Evolutionary conservation across 2,797 vertebrate genomes (phyloP).

Genomic region (Melanotaenia pygmaea): DNA sequence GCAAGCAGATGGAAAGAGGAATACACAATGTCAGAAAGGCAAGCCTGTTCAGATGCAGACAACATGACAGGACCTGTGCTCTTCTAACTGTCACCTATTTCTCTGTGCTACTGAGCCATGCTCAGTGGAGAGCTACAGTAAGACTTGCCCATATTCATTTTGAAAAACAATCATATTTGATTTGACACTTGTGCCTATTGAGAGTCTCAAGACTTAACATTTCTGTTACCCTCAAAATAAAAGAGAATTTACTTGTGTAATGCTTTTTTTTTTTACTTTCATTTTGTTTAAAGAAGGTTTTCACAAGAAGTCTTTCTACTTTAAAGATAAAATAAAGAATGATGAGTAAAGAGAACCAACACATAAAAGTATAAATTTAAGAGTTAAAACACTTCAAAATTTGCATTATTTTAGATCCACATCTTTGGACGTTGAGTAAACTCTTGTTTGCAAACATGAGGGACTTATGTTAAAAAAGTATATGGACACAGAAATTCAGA

Average conservation of each 20-base stretch:
- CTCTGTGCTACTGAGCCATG: constrained; percentile 53
- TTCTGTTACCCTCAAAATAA: neutral
- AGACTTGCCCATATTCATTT: constrained; percentile 7
- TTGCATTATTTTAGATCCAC: constrained; percentile 5
- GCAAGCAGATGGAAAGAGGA: constrained; percentile 28
- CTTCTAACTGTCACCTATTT: constrained; percentile 65
- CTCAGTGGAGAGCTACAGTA: constrained; percentile 47
- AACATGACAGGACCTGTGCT: constrained; percentile 67
- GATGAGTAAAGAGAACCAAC: neutral
- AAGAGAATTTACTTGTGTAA: neutral
- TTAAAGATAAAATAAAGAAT: neutral
- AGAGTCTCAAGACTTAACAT: neutral
- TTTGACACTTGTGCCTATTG: neutral
- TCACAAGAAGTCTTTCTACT: neutral
- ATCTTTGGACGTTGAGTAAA: neutral
- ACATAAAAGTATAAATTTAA: neutral
- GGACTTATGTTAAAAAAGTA: constrained; percentile 9
- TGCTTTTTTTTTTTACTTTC: neutral
- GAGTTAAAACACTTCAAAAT: neutral
- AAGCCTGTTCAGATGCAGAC: constrained; percentile 56
- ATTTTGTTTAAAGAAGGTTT: neutral
- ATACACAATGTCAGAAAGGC: constrained; percentile 56
- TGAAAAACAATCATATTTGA: neutral
- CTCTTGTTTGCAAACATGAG: neutral
- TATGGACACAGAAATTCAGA: constrained; percentile 15